Evolutionary conservation across 2,113 vertebrate species (phyloP).

Genomic region (Sebastes schlegelii): DNA sequence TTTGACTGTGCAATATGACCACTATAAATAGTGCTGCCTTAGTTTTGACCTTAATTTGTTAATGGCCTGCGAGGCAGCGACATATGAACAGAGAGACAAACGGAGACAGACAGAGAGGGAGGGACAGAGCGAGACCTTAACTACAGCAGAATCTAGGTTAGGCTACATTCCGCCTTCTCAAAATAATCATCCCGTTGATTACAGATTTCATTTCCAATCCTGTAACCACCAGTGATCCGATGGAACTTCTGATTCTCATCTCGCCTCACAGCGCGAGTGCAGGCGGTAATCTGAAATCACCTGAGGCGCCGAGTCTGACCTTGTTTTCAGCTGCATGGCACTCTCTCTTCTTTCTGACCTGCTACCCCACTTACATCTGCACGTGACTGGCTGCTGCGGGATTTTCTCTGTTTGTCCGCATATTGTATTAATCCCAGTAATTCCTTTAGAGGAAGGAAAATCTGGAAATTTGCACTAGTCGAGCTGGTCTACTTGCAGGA

Average conservation of each 20-base stretch:
- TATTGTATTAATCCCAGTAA: slow-evolving; percentile 73
- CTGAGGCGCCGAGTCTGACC: slow-evolving; percentile 61
- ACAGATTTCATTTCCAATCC: slow-evolving; percentile 62
- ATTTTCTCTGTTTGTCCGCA: slow-evolving; percentile 62
- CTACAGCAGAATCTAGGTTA: slow-evolving; percentile 63
- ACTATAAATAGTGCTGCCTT: slow-evolving; percentile 16
- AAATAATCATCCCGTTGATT: slow-evolving; percentile 58
- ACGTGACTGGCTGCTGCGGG: slow-evolving; percentile 61
- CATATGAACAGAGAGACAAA: background rate
- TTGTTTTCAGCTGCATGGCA: slow-evolving; percentile 35
- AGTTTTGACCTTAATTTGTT: slow-evolving; percentile 47
- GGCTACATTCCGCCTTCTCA: slow-evolving; percentile 22
- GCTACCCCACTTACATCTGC: slow-evolving; percentile 31
- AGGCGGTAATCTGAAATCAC: slow-evolving; percentile 66
- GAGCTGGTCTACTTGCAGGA: slow-evolving; percentile 69
- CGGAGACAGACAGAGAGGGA: background rate
- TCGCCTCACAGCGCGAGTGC: slow-evolving; percentile 36
- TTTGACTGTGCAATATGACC: slow-evolving; percentile 5
- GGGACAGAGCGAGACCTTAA: slow-evolving; percentile 15
- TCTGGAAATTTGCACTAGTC: slow-evolving; percentile 60
- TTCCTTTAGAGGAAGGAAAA: slow-evolving; percentile 66
- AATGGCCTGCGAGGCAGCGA: slow-evolving; percentile 28
- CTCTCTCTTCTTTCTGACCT: slow-evolving; percentile 38
- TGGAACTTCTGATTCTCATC: slow-evolving; percentile 46
- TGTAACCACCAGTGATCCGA: slow-evolving; percentile 26